Conservation (phyloP, 2,113 vertebrate genomes). For the Ophthalmolycus amberensis region DNA sequence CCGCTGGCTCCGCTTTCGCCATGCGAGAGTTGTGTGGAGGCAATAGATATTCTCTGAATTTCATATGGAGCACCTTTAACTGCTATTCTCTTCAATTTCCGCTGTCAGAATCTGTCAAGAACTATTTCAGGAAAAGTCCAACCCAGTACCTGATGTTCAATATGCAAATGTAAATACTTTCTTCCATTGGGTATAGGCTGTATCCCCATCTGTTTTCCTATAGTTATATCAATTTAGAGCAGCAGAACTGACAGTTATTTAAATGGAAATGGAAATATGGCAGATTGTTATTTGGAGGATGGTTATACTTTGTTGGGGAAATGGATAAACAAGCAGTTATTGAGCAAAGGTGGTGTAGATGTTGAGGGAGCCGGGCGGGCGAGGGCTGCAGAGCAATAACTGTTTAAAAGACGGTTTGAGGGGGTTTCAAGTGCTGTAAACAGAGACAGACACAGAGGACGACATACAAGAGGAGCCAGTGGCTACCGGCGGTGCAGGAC, state of each 20-base stretch:
- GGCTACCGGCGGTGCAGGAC: slow-evolving; percentile 56
- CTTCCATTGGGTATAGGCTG: neutral
- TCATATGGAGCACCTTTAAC: neutral
- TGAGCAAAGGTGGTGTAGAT: slow-evolving; percentile 47
- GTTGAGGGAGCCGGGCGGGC: slow-evolving; percentile 15
- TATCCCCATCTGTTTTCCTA: neutral
- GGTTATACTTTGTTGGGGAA: slow-evolving; percentile 22
- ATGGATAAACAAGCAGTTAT: slow-evolving; percentile 48
- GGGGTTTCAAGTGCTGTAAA: slow-evolving; percentile 49
- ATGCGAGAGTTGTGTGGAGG: neutral
- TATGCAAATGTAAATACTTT: slow-evolving; percentile 2
- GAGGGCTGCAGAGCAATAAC: slow-evolving; percentile 6
- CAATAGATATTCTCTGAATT: neutral
- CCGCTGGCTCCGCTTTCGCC: neutral
- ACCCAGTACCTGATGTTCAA: slow-evolving; percentile 20
- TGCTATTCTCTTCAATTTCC: neutral
- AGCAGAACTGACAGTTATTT: slow-evolving; percentile 5
- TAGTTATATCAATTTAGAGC: slow-evolving; percentile 17
- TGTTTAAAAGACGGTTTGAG: slow-evolving; percentile 42
- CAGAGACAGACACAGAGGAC: slow-evolving; percentile 52
- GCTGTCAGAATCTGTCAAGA: neutral
- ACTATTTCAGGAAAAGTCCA: neutral
- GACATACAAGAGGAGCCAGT: slow-evolving; percentile 55
- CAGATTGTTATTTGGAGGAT: slow-evolving; percentile 11
- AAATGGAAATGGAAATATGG: slow-evolving; percentile 14